These are phyloP conservation scores for Haemorhous mexicanus DNA, from an alignment of 2,113 vertebrate genomes.

Conservation along the genomic window DNA sequence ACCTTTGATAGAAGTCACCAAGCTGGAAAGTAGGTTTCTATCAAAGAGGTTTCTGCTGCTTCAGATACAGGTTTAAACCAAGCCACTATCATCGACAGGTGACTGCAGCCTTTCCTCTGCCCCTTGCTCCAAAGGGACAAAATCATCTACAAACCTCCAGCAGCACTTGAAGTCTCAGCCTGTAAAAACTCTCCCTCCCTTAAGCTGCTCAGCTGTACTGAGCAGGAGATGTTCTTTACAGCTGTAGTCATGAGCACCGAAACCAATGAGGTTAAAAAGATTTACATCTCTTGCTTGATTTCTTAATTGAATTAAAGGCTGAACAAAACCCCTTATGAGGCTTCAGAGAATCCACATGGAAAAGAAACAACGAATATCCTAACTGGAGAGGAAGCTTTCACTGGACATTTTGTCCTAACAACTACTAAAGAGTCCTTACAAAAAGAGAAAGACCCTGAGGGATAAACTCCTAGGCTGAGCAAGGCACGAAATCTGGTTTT, in stretches of 20 bases:
- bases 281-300: slow-evolving; percentile 20
- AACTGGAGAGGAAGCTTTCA: neutral
- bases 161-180: neutral
- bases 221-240: neutral
- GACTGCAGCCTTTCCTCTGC: neutral
- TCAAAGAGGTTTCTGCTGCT: neutral
- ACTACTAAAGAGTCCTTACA: neutral
- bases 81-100: rapidly evolving
- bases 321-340: neutral
- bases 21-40: neutral
- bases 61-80: neutral
- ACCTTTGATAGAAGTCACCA: slow-evolving; percentile 2
- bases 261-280: slow-evolving; percentile 30
- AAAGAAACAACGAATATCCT: neutral
- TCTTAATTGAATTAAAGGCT: slow-evolving; percentile 41
- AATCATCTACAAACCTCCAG: neutral
- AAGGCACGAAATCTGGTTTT: neutral
- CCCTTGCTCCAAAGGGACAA: neutral
- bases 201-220: neutral
- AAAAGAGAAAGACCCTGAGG: neutral
- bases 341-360: neutral
- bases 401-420: neutral
- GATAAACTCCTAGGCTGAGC: neutral
- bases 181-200: neutral
- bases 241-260: neutral